Evolutionary conservation across 2,797 vertebrate species (phyloP), one percentile per base, ranked within the genome.

Genomic region (Brachyalestes nurse): DNA sequence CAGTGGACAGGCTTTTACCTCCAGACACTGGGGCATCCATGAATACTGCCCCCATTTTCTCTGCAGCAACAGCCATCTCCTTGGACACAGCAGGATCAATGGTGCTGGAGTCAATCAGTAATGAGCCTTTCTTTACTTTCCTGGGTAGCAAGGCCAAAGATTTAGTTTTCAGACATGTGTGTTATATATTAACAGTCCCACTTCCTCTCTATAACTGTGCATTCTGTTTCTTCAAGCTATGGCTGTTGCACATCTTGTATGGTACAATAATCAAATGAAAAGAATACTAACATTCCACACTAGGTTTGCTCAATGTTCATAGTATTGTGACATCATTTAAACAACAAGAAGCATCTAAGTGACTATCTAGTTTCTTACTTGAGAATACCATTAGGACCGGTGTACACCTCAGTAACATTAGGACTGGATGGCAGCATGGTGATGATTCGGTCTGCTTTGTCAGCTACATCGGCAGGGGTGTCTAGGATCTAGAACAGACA

Each of bases 21-120:
- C 98, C 98, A 86, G 98, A 99, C 83, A 99, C 98, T 23, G 98
- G 98, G 21, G 97, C 97, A 88, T 99, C 98, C 98, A 99, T 99
- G 85, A 99, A 99, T 88, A 99, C 96, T 10, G 98, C 97, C 87
- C 98, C 98, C 93, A 94, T 96, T 92, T 97, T 99, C 91, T 99
- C 98, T 78, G 95, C 95, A 77, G 96, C 97, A 82, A 92, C 94
- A 47, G 97, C 95, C 92, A 98, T 94, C 84, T 99, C 97, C 92
- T 99, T 99, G 62, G 98, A 98, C 86, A 99, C 95, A 8, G 95
- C 71, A 34, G 98, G 98, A 88, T 99, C 97, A 85, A 99, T 99
- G 84, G 98, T 99, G 91, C 97, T 99, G 87, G 98, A 99, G 92
- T 99, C 98, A 85, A 99, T 98, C 87, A 99, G 93, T 16, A 99